Evolutionary conservation across 2,797 vertebrate species (phyloP).

Genomic region (Chelon labrosus): DNA sequence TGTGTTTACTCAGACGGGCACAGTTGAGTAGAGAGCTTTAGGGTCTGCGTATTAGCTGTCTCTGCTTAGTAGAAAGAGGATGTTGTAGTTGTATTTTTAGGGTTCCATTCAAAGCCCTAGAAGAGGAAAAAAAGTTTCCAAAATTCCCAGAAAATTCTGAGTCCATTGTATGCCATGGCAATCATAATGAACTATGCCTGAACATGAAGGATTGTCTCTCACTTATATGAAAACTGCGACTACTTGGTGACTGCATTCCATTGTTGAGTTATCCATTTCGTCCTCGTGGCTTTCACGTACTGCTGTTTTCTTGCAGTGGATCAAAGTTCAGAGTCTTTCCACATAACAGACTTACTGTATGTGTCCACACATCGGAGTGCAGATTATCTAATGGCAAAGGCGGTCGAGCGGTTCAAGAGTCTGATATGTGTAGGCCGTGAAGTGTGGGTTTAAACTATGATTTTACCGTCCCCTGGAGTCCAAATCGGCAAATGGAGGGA

Average conservation of each 20-base stretch:
- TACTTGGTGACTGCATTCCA: no score
- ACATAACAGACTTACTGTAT: neutral
- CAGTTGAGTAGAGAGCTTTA: neutral
- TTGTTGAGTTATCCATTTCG: no score
- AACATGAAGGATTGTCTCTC: no score
- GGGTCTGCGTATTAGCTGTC: neutral
- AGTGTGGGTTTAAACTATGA: conserved; percentile 51
- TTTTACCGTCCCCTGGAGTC: conserved; percentile 64
- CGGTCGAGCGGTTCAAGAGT: conserved; percentile 26
- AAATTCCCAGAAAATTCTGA: no score
- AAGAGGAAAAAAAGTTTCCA: no score
- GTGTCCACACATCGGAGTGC: conserved; percentile 6
- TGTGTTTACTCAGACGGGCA: neutral
- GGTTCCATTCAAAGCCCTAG: no score
- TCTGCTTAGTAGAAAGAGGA: neutral
- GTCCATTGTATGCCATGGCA: no score
- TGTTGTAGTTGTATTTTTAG: neutral
- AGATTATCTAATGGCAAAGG: conserved; percentile 29
- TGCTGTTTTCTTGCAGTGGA: conserved; percentile 4
- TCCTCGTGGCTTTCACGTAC: neutral
- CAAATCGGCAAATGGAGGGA: conserved; percentile 67
- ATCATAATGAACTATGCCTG: no score
- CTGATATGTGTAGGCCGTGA: conserved; percentile 27
- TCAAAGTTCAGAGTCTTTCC: neutral
- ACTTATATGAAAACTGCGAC: no score